A percentile compares a stretch with the other conserved stretches of the same genome.
phyloP scores from a whole-genome alignment of 1,140 invertebrate genomes.

The Lepidurus apus region DNA sequence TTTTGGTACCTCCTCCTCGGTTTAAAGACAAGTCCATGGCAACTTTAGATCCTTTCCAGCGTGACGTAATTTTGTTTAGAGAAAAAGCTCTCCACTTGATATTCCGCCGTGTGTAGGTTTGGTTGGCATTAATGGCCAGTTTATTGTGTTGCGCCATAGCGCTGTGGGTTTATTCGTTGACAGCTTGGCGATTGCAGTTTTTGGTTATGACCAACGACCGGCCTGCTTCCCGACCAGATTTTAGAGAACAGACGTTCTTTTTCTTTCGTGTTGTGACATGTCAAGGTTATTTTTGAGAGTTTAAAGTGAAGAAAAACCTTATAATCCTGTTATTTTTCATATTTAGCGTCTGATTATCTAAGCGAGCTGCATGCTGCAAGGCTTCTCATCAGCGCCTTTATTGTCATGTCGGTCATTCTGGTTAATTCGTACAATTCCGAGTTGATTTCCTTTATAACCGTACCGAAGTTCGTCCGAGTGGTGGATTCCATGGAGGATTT shows the following conservation, averaged over 20 bases:
- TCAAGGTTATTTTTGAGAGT: neutral
- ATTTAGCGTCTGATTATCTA: neutral
- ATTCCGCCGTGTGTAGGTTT: neutral
- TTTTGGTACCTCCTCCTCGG: constrained; percentile 1
- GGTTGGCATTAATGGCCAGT: neutral
- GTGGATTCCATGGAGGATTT: constrained; percentile 17
- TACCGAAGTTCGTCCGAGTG: neutral
- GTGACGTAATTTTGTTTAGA: neutral
- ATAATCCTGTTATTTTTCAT: neutral
- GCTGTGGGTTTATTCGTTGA: neutral
- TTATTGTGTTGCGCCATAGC: neutral
- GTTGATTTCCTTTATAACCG: neutral
- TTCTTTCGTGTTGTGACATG: neutral
- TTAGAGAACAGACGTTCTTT: neutral
- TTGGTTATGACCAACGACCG: neutral
- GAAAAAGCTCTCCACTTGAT: neutral
- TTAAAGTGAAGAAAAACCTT: neutral
- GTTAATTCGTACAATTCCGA: neutral
- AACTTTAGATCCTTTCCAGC: neutral
- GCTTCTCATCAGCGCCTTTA: neutral
- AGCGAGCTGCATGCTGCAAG: neutral
- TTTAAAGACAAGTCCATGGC: neutral
- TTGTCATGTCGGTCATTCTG: neutral
- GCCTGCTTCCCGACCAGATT: neutral
- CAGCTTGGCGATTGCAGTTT: neutral